These are phyloP conservation scores for Turnix velox DNA, from an alignment of 2,113 vertebrate species.

Conservation along the genomic window DNA sequence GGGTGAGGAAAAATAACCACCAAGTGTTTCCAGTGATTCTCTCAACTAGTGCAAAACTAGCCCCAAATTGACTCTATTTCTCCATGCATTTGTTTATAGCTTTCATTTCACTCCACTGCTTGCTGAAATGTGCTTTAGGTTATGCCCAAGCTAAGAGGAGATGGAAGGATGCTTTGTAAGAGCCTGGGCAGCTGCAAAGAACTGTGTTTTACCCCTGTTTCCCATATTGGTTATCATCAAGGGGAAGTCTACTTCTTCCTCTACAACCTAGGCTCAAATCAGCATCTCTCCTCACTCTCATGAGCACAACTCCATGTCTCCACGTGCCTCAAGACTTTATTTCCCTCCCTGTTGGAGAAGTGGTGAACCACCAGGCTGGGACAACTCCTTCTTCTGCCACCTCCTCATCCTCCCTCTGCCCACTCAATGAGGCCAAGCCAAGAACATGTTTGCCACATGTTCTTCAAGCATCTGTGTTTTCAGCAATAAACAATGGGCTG, in stretches of 20 bases:
- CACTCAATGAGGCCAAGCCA: rapidly evolving
- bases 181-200: neutral
- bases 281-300: neutral
- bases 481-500: rapidly evolving
- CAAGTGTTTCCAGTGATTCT: rapidly evolving
- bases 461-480: neutral
- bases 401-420: neutral
- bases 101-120: neutral
- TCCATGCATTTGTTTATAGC: neutral
- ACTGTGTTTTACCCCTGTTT: neutral
- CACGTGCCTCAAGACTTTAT: neutral
- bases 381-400: neutral
- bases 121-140: neutral
- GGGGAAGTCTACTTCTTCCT: neutral
- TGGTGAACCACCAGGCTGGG: neutral
- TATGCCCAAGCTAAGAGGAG: neutral
- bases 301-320: neutral
- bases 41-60: neutral
- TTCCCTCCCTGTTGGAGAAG: neutral
- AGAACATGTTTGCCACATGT: neutral
- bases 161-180: neutral
- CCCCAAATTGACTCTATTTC: rapidly evolving
- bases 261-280: neutral
- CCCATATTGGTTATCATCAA: neutral
- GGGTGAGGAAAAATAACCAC: neutral